Base-by-base conservation (phyloP, 2,888 invertebrate genomes). In the Timema podura region DNA sequence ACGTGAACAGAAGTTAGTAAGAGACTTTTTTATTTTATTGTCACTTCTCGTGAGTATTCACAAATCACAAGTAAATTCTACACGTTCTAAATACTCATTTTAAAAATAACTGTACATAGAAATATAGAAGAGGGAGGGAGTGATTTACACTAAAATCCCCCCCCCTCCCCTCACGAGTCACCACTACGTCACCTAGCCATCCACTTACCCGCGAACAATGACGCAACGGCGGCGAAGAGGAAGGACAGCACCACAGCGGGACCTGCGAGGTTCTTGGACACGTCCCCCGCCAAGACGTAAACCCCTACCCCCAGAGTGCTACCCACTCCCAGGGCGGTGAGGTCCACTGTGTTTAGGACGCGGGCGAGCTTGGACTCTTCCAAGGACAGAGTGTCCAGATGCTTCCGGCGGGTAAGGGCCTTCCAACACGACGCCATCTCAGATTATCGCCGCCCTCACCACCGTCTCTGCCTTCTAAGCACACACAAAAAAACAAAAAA, bases 221-320 rank as follows among this genome's bases (percentile, higher is more conserved):
- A 96, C 0, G 96, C 96, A 54, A 97, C 81, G 6, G 96, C 97
- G 2, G 97, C 97, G 1, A 96, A 89, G 16, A 96, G 82, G 79
- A 97, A 97, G 49, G 96, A 95, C 15, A 98, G 78, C 6, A 93
- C 90, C 1, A 96, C 95, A 0, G 95, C 94, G 0, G 98, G 98
- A 0, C 98, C 98, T 0, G 96, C 93, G 2, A 89, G 89, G 54
- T 88, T 87, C 78, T 89, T 91, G 9, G 96, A 95, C 5, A 96
- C 95, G 9, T 91, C 87, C 0, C 96, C 96, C 7, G 95, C 96
- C 72, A 98, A 83, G 65, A 98, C 96, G 80, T 98, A 98, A 13
- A 97, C 95, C 0, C 98, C 98, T 47, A 97, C 86, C 0, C 98
- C 98, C n/a, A 98, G 87, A 0, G 95, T 95, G 73, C 92, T 89